A percentile compares a stretch with the other conserved stretches of the same genome.
phyloP scores from a whole-genome alignment of 2,888 invertebrate genomes.

The Cephonodes hylas region DNA sequence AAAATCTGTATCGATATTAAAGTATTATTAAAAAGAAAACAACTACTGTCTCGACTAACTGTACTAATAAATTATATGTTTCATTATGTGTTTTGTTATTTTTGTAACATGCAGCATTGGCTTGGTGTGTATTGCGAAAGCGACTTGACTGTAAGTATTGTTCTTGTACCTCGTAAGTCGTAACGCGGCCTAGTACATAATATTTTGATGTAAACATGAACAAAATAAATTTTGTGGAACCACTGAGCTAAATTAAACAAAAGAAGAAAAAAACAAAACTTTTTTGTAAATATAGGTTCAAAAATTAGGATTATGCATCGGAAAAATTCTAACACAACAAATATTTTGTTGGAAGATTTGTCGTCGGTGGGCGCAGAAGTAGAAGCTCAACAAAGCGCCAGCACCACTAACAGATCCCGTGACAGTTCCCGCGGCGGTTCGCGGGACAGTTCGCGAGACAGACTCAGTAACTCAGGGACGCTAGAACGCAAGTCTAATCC shows the following conservation, averaged over 20 bases:
- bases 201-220: too few species aligned
- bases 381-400: conserved; percentile 64
- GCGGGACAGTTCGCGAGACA: conserved; percentile 72
- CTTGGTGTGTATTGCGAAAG: conserved; percentile 96
- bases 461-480: conserved; percentile 72
- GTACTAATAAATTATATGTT: too few species aligned
- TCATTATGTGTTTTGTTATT: conserved; percentile 28
- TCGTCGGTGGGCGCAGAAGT: conserved; percentile 89
- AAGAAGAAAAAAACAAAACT: too few species aligned
- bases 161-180: neutral
- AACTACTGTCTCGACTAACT: too few species aligned
- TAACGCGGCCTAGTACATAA: too few species aligned
- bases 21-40: too few species aligned
- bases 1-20: too few species aligned
- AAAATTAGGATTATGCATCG: too few species aligned
- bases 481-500: conserved; percentile 66
- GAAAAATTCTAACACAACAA: too few species aligned
- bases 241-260: too few species aligned
- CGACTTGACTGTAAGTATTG: conserved; percentile 92
- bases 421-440: conserved; percentile 75
- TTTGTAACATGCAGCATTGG: conserved; percentile 86
- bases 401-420: conserved; percentile 57
- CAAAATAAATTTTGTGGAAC: too few species aligned
- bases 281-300: too few species aligned
- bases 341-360: conserved; percentile 79